Conservation (phyloP, 2,113 vertebrate species). For the Hemiprocne comata region DNA sequence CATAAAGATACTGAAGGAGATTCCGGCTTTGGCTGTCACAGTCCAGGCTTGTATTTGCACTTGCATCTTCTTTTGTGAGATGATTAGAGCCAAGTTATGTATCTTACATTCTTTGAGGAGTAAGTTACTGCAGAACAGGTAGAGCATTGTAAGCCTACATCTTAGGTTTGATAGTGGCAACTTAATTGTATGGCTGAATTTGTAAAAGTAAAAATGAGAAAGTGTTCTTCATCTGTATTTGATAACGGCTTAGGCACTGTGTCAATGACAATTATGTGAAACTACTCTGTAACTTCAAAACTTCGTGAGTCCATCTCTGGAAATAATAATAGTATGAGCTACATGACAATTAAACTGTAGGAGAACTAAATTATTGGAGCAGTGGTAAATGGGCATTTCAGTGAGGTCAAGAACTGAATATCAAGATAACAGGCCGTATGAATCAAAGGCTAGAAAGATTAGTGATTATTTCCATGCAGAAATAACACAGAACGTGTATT, state of each 20-base stretch:
- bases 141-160: neutral
- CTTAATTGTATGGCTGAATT: neutral
- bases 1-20: neutral
- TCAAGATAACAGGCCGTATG: neutral
- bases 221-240: neutral
- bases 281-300: neutral
- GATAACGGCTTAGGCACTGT: neutral
- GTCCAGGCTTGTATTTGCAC: neutral
- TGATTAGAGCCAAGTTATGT: neutral
- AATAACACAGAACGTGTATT: neutral
- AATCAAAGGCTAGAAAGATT: neutral
- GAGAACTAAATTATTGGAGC: neutral
- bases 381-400: neutral
- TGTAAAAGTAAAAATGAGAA: neutral
- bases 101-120: neutral
- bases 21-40: neutral
- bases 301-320: neutral
- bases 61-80: neutral
- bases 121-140: neutral
- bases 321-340: neutral
- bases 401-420: neutral
- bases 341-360: neutral
- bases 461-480: neutral
- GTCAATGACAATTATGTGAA: neutral
- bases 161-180: neutral